Evolutionary conservation across 2,797 vertebrate genomes (phyloP), one percentile per base, ranked within the genome.

Genomic region (Knipowitschia caucasica): DNA sequence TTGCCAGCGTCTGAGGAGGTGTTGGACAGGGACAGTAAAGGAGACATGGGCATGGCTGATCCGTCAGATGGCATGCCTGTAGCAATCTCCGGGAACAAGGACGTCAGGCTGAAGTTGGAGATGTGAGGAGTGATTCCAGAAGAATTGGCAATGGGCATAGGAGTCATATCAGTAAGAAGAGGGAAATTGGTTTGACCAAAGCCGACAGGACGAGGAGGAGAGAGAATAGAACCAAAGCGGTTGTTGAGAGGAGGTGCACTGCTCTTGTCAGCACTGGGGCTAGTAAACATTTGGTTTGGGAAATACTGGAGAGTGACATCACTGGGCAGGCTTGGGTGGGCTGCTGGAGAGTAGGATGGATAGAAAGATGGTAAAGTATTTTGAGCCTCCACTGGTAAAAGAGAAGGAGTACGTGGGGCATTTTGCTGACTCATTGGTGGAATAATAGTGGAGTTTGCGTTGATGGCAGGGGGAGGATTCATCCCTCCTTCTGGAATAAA

Each of bases 271-370:
- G 94, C 88, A 61, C 88, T 91, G 12, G 96, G 95, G 85, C 96
- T 98, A 44, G 94, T 92, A 85, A 99, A 99, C 94, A 98, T 99
- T 59, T 98, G 97, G 74, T 99, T 99, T 53, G 97, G 90, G 62
- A 99, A 99, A 75, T 99, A 99, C 50, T 95, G 94, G 45, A 99
- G 89, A 7, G 95, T 93, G 80, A 99, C 94, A 55, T 99, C 97
- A 33, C 95, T 96, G 65, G 96, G 88, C 45, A 99, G 91, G 67
- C 93, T 94, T 47, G 97, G 97, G 67, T 98, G 97, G 56, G 96
- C 94, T n/a, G 97, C 96, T 21, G 96, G 94, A 29, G 96, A 99
- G 65, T 99, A 99, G 0, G 96, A 92, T 0, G 97, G 92, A 59
- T 98, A 99, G 78, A 99, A 99, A 14, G 97, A 98, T 1, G 96